Conservation (phyloP, 2,113 vertebrate genomes). For the Petromus typicus region DNA sequence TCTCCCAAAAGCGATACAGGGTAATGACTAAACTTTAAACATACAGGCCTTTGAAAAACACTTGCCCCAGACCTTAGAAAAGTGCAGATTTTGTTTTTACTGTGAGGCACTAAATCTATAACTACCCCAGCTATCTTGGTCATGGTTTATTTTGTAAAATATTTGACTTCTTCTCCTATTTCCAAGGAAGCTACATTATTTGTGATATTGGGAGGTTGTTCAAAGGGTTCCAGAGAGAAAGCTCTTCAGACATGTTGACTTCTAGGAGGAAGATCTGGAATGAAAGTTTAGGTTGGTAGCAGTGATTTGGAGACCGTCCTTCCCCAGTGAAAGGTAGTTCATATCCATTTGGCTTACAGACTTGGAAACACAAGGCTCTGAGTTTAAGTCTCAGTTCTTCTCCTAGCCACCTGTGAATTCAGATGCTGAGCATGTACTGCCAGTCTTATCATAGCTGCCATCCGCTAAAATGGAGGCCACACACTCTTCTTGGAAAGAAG, state of each 20-base stretch:
- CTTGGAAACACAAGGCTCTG: neutral
- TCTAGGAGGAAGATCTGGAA: neutral
- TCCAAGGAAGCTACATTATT: neutral
- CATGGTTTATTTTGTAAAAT: conserved; percentile 26
- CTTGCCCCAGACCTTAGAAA: neutral
- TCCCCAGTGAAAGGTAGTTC: neutral
- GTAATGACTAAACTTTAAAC: neutral
- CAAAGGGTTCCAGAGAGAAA: neutral
- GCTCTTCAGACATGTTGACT: neutral
- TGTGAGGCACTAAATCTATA: neutral
- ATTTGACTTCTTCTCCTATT: neutral
- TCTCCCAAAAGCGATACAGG: too few relatives aligned
- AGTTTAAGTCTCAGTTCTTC: neutral
- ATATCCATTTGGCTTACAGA: neutral
- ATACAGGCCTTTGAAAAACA: neutral
- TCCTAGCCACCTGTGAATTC: neutral
- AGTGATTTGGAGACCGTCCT: neutral
- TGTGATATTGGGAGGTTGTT: neutral
- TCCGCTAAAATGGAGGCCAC: neutral
- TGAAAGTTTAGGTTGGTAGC: neutral
- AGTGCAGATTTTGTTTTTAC: conserved; percentile 12
- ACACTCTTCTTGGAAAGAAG: neutral
- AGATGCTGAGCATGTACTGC: neutral
- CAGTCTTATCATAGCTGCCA: neutral
- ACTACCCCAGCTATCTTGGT: neutral